phyloP scores from a whole-genome alignment of 2,113 vertebrate genomes.

The Indicator indicator region DNA sequence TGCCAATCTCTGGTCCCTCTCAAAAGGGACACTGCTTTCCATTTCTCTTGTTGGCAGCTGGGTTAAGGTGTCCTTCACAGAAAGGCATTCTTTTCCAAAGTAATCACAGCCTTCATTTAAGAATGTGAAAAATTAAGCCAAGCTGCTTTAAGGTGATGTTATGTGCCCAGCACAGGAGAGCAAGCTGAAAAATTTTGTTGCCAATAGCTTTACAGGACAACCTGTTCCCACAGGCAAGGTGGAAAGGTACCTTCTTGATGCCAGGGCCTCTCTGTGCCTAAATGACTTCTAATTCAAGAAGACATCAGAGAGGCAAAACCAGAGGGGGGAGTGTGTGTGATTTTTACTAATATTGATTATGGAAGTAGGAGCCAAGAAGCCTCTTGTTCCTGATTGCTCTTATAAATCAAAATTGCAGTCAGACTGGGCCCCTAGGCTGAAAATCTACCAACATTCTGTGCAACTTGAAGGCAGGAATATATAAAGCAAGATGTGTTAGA shows the following conservation, averaged over 20 bases:
- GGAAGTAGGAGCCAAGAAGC: background rate
- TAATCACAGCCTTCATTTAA: background rate
- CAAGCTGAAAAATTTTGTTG: background rate
- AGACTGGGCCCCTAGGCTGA: background rate
- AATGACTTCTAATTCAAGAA: background rate
- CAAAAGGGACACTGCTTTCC: background rate
- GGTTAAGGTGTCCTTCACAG: background rate
- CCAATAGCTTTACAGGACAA: background rate
- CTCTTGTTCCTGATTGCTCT: background rate
- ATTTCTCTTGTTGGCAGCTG: background rate
- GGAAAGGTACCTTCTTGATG: background rate
- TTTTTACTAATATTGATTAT: background rate
- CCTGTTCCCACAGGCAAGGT: background rate
- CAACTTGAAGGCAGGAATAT: background rate
- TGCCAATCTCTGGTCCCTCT: background rate
- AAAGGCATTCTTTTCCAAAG: background rate
- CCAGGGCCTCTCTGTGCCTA: background rate
- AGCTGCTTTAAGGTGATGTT: background rate
- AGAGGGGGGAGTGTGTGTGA: background rate
- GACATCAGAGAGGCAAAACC: background rate
- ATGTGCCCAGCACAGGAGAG: background rate
- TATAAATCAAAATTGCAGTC: background rate
- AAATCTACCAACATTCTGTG: background rate
- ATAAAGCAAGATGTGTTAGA: background rate
- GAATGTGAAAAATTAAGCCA: background rate